phyloP scores from a whole-genome alignment of 2,888 invertebrate species.

The Euzophera pinguis region DNA sequence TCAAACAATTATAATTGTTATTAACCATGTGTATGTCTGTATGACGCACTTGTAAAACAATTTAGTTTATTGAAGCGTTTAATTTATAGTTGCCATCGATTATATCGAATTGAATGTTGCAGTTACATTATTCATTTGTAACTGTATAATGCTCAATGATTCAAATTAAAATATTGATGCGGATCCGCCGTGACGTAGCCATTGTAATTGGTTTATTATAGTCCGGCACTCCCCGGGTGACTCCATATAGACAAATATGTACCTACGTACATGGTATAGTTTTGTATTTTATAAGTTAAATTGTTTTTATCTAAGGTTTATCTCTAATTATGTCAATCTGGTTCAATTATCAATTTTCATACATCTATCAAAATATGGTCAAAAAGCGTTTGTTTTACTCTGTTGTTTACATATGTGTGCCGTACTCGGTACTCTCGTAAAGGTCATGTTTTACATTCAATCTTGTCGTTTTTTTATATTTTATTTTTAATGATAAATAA shows the following conservation, averaged over 20 bases:
- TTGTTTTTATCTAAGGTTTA: too few relatives aligned
- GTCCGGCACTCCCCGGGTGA: neutral
- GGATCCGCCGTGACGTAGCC: neutral
- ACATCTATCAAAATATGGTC: too few relatives aligned
- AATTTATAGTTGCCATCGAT: constrained; percentile 11
- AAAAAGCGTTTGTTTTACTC: too few relatives aligned
- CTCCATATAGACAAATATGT: neutral
- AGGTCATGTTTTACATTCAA: too few relatives aligned
- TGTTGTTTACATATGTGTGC: too few relatives aligned
- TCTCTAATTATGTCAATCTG: too few relatives aligned
- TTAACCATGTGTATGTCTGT: neutral
- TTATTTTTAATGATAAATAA: too few relatives aligned
- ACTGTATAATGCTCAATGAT: constrained; percentile 5
- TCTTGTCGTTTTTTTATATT: too few relatives aligned
- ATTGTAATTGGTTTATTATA: constrained; percentile 2
- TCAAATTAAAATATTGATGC: constrained; percentile 10
- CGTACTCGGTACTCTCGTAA: too few relatives aligned
- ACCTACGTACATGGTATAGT: too few relatives aligned
- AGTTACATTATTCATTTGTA: constrained; percentile 13
- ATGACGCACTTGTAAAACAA: neutral
- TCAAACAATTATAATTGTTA: neutral
- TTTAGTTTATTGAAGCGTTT: constrained; percentile 3
- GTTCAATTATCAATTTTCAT: too few relatives aligned
- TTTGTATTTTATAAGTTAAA: too few relatives aligned
- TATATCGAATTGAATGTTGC: constrained; percentile 7